Conservation (phyloP, 2,797 vertebrate species). For the Melanotaenia nigrans region DNA sequence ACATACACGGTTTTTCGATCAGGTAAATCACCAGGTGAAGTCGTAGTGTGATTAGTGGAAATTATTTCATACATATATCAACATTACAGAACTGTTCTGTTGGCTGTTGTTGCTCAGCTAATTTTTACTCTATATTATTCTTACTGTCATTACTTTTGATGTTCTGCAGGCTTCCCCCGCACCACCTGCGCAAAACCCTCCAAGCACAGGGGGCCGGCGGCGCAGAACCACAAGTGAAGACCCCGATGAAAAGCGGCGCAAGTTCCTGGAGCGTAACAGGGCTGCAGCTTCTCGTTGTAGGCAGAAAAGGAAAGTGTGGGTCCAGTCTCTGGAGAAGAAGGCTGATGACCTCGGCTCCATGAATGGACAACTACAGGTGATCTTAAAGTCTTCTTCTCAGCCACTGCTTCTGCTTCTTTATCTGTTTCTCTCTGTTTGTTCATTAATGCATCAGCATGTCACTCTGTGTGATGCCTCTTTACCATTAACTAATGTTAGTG, state of each 20-base stretch:
- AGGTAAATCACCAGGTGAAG: no score
- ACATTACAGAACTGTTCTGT: neutral
- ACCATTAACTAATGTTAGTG: slow-evolving; percentile 50
- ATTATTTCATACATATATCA: neutral
- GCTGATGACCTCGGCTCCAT: slow-evolving; percentile 92
- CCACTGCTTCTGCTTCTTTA: neutral
- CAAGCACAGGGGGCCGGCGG: slow-evolving; percentile 92
- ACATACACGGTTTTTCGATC: neutral
- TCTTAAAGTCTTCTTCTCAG: slow-evolving; percentile 17
- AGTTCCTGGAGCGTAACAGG: slow-evolving; percentile 95
- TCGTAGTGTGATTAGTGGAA: neutral
- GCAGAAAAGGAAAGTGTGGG: slow-evolving; percentile 99
- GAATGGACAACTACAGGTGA: slow-evolving; percentile 95
- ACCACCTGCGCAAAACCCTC: slow-evolving; percentile 89
- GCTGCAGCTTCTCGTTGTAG: slow-evolving; percentile 95
- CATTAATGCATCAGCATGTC: slow-evolving; percentile 21
- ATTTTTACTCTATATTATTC: slow-evolving; percentile 5
- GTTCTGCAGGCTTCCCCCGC: slow-evolving; percentile 88
- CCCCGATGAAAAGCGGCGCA: slow-evolving; percentile 96
- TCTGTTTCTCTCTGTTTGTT: slow-evolving; percentile 1
- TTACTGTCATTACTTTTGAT: slow-evolving; percentile 4
- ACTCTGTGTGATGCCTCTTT: slow-evolving; percentile 41
- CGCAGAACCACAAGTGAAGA: slow-evolving; percentile 95
- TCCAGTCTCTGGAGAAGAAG: slow-evolving; percentile 95
- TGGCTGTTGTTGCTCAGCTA: slow-evolving; percentile 1